Conservation (phyloP, 2,888 invertebrate genomes). For the Watsonalla binaria region DNA sequence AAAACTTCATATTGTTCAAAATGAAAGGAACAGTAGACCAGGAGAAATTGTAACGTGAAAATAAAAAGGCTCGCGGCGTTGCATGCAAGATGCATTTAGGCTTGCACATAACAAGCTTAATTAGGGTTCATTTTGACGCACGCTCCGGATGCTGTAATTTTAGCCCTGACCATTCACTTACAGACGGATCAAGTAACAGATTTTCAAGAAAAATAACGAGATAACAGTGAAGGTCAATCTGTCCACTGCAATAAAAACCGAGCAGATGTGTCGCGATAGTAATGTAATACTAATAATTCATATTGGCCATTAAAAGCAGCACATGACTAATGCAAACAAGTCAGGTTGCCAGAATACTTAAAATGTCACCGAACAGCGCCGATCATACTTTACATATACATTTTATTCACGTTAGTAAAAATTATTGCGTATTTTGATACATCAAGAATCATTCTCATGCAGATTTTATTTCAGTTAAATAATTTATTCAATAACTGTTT, state of each 20-base stretch:
- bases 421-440: neutral
- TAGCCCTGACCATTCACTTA: conserved; percentile 39
- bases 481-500: neutral
- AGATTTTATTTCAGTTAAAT: neutral
- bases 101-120: conserved; percentile 14
- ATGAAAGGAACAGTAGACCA: neutral
- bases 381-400: conserved; percentile 1
- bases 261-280: neutral
- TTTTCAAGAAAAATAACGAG: conserved; percentile 23
- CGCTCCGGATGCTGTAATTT: conserved; percentile 50
- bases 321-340: conserved; percentile 1
- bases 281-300: neutral
- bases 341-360: neutral
- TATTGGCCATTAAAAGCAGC: neutral
- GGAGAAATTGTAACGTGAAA: neutral
- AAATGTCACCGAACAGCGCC: conserved; percentile 3
- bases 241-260: neutral
- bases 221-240: conserved; percentile 7
- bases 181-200: conserved; percentile 29
- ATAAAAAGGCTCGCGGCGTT: conserved; percentile 1
- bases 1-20: neutral
- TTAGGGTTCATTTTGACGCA: conserved; percentile 28
- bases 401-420: neutral
- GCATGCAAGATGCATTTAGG: conserved; percentile 18
- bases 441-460: neutral